Conservation (phyloP, 2,888 invertebrate genomes). For the Caenorhabditis sp. region DNA sequence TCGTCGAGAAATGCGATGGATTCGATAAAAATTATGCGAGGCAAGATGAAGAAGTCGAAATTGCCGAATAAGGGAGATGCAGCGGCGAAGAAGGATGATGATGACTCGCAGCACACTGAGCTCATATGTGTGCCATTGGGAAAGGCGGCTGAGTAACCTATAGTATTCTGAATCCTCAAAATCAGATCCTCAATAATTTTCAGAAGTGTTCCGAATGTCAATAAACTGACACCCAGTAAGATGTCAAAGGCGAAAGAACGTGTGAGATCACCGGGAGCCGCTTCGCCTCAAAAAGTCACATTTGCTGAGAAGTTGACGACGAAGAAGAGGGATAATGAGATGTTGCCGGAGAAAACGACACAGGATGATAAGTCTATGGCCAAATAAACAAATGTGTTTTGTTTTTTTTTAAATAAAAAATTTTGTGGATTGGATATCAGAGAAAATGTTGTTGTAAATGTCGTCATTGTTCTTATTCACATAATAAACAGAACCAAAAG, state of each 20-base stretch:
- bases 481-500: too few relatives aligned
- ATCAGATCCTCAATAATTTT: too few relatives aligned
- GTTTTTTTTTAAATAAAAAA: too few relatives aligned
- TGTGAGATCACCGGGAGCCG: neutral
- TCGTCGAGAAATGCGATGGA: slow-evolving; percentile 6
- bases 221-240: neutral
- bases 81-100: slow-evolving; percentile 7
- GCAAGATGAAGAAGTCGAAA: slow-evolving; percentile 14
- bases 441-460: too few relatives aligned
- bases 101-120: slow-evolving; percentile 29
- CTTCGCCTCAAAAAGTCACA: neutral
- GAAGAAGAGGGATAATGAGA: too few relatives aligned
- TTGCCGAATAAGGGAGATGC: neutral
- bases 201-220: neutral
- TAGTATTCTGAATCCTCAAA: too few relatives aligned
- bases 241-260: neutral
- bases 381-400: too few relatives aligned
- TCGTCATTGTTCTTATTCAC: too few relatives aligned
- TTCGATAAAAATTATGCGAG: slow-evolving; percentile 22
- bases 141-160: slow-evolving; percentile 22
- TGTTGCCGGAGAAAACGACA: too few relatives aligned
- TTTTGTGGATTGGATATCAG: too few relatives aligned
- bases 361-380: too few relatives aligned
- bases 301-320: neutral
- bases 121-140: slow-evolving; percentile 21